Evolutionary conservation across 2,113 vertebrate genomes (phyloP).

Genomic region (Chrysemys picta): DNA sequence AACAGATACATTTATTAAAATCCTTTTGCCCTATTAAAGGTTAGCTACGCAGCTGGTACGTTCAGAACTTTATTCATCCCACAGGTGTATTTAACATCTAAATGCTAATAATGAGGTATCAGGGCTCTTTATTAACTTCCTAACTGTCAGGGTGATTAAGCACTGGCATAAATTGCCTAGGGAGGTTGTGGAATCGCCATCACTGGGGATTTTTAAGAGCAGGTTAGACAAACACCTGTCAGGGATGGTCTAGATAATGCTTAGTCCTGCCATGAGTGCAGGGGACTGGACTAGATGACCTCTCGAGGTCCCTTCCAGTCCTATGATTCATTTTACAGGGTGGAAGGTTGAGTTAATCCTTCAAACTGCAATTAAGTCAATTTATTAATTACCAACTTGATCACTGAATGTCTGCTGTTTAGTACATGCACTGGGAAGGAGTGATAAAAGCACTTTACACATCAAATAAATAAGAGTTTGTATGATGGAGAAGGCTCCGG

Average conservation of each 20-base stretch:
- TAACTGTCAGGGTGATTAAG: too few relatives aligned
- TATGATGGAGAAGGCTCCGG: conserved; percentile 9
- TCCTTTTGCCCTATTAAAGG: not conserved
- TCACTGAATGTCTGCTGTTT: not conserved
- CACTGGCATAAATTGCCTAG: too few relatives aligned
- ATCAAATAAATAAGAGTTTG: conserved; percentile 30
- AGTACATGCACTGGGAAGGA: conserved; percentile 23
- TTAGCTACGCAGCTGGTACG: not conserved
- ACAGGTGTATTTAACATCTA: not conserved
- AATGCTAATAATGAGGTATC: not conserved
- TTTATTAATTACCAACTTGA: not conserved
- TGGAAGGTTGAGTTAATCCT: not conserved
- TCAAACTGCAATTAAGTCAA: not conserved
- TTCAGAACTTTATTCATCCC: not conserved
- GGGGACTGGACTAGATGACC: too few relatives aligned
- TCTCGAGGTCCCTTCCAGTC: too few relatives aligned
- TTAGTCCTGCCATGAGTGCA: too few relatives aligned
- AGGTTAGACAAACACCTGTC: too few relatives aligned
- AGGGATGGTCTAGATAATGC: too few relatives aligned
- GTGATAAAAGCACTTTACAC: conserved; percentile 31
- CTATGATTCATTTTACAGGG: not conserved
- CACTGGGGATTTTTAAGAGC: too few relatives aligned
- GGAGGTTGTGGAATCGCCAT: too few relatives aligned
- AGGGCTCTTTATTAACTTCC: not conserved
- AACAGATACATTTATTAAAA: not conserved